Conservation (phyloP, 2,113 vertebrate genomes). For the Mugil cephalus region DNA sequence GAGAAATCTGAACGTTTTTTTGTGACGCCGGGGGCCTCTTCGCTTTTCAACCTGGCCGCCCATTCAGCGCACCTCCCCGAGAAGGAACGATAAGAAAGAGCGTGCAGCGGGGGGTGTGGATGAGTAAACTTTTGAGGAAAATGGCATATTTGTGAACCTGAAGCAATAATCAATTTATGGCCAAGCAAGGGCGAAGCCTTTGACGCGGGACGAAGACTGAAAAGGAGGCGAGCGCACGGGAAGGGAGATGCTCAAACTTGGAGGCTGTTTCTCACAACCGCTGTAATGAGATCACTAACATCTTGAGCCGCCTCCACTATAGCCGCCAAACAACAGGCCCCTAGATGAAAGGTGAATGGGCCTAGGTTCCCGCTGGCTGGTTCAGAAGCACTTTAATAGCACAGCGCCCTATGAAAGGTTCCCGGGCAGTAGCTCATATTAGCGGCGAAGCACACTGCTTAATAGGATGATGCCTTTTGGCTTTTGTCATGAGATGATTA, state of each 20-base stretch:
- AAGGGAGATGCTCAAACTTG: slow-evolving; percentile 61
- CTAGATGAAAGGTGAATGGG: slow-evolving; percentile 96
- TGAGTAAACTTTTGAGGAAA: slow-evolving; percentile 68
- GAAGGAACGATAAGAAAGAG: slow-evolving; percentile 79
- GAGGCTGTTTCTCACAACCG: slow-evolving; percentile 77
- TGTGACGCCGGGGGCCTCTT: slow-evolving; percentile 87
- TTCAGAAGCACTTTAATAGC: slow-evolving; percentile 95
- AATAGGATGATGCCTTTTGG: slow-evolving; percentile 99
- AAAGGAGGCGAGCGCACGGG: slow-evolving; percentile 45
- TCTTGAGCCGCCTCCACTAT: slow-evolving; percentile 90
- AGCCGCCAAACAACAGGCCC: slow-evolving; percentile 90
- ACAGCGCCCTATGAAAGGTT: slow-evolving; percentile 92
- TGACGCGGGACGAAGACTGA: slow-evolving; percentile 36
- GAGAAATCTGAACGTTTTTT: slow-evolving; percentile 97
- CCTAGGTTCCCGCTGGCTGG: slow-evolving; percentile 90
- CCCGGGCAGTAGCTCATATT: slow-evolving; percentile 94
- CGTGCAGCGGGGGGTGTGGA: slow-evolving; percentile 89
- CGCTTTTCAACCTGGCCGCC: slow-evolving; percentile 94
- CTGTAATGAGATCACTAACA: slow-evolving; percentile 97
- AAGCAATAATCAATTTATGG: slow-evolving; percentile 72
- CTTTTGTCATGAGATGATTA: slow-evolving; percentile 99
- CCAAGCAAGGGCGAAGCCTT: slow-evolving; percentile 43
- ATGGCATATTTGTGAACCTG: slow-evolving; percentile 58
- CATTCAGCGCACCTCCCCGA: slow-evolving; percentile 88
- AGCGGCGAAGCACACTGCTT: slow-evolving; percentile 94